phyloP scores from a whole-genome alignment of 2,113 vertebrate species.

The Phyllopteryx taeniolatus region DNA sequence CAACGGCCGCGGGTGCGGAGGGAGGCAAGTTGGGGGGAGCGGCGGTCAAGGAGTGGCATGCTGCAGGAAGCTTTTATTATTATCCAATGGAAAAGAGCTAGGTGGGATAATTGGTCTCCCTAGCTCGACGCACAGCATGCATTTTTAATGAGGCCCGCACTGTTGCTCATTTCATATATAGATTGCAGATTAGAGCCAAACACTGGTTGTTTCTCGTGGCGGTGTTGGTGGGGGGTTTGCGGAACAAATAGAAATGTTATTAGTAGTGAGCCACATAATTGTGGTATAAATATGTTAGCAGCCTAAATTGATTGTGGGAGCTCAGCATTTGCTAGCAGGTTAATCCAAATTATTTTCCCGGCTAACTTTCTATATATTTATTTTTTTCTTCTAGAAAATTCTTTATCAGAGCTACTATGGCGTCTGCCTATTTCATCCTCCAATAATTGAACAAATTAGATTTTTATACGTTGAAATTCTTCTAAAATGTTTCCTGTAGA shows the following conservation, averaged over 20 bases:
- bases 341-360: neutral
- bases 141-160: conserved; percentile 63
- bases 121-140: conserved; percentile 56
- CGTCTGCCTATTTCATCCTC: too few species aligned
- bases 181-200: conserved; percentile 36
- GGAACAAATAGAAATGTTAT: conserved; percentile 18
- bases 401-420: too few species aligned
- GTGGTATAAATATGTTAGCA: conserved; percentile 14
- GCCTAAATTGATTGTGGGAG: neutral
- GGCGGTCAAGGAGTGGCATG: conserved; percentile 41
- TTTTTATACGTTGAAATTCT: neutral
- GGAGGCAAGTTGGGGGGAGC: conserved; percentile 27
- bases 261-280: conserved; percentile 14
- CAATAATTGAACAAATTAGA: neutral
- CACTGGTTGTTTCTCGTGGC: conserved; percentile 13
- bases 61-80: conserved; percentile 53
- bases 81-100: conserved; percentile 54
- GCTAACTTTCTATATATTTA: neutral
- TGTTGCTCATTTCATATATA: conserved; percentile 60
- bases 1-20: conserved; percentile 38
- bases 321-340: neutral
- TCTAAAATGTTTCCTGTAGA: too few species aligned
- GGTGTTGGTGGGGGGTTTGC: neutral
- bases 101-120: conserved; percentile 66
- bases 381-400: neutral